Percentiles rank a stretch among this genome's conserved stretches.
phyloP scores from a whole-genome alignment of 1,140 invertebrate species.

The Gryllus bimaculatus region DNA sequence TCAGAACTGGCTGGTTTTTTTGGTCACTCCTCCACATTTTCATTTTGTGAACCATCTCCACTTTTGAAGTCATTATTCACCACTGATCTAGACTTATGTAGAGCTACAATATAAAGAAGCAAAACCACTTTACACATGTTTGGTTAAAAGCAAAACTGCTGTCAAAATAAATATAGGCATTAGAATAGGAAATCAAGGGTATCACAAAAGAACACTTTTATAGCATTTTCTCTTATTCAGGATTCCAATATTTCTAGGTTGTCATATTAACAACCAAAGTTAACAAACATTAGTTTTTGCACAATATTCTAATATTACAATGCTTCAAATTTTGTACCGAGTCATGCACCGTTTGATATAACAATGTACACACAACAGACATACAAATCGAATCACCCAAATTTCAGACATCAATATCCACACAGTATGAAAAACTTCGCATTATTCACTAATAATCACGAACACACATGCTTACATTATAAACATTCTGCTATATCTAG shows the following conservation, averaged over 20 bases:
- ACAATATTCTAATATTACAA: conserved; percentile 1
- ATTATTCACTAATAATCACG: not conserved
- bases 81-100: no score
- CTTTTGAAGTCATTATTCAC: no score
- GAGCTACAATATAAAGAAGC: no score
- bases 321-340: not conserved
- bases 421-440: not conserved
- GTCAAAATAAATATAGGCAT: no score
- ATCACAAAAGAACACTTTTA: not conserved
- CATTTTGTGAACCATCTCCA: no score
- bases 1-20: no score
- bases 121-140: no score
- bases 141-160: no score
- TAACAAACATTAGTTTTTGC: not conserved
- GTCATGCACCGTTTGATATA: not conserved
- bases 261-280: not conserved
- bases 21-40: no score
- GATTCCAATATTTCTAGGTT: not conserved
- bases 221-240: not conserved
- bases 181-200: no score
- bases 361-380: not conserved
- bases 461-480: not conserved
- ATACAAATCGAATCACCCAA: not conserved
- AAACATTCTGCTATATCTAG: not conserved
- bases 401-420: not conserved